These are phyloP conservation scores for Ostrea denselamellosa DNA, from an alignment of 1,140 invertebrate genomes.

Conservation along the genomic window DNA sequence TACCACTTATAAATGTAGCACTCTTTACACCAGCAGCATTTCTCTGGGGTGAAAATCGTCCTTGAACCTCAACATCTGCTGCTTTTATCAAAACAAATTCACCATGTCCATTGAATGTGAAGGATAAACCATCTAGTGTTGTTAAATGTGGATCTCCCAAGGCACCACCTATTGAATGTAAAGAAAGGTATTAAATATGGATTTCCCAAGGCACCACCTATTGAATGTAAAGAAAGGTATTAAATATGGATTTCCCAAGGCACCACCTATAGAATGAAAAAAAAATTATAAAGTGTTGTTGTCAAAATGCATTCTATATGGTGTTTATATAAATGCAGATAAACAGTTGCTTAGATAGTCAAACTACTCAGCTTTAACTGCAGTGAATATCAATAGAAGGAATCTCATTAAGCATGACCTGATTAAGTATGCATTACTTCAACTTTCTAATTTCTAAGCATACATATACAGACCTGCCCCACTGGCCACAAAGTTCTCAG, in stretches of 20 bases:
- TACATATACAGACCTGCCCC: neutral
- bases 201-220: neutral
- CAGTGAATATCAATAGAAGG: too few relatives aligned
- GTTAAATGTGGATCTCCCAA: slow-evolving; percentile 52
- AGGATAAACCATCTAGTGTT: slow-evolving; percentile 47
- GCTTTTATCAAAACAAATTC: slow-evolving; percentile 47
- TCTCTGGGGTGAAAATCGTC: neutral
- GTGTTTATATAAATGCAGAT: too few relatives aligned
- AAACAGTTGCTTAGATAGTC: too few relatives aligned
- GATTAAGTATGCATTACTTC: neutral
- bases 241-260: too few relatives aligned
- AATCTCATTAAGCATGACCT: too few relatives aligned
- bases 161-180: slow-evolving; percentile 7
- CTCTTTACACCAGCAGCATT: slow-evolving; percentile 18
- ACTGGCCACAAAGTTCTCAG: slow-evolving; percentile 25
- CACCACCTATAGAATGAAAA: too few relatives aligned
- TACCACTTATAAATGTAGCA: slow-evolving; percentile 43
- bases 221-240: neutral
- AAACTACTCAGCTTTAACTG: too few relatives aligned
- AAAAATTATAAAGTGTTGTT: too few relatives aligned
- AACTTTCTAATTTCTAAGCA: neutral
- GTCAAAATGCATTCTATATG: too few relatives aligned
- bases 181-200: too few relatives aligned
- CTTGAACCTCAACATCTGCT: slow-evolving; percentile 31
- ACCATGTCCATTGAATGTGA: slow-evolving; percentile 53